These are phyloP conservation scores for Thamnophis elegans DNA, from an alignment of 2,797 vertebrate genomes.

Conservation along the genomic window DNA sequence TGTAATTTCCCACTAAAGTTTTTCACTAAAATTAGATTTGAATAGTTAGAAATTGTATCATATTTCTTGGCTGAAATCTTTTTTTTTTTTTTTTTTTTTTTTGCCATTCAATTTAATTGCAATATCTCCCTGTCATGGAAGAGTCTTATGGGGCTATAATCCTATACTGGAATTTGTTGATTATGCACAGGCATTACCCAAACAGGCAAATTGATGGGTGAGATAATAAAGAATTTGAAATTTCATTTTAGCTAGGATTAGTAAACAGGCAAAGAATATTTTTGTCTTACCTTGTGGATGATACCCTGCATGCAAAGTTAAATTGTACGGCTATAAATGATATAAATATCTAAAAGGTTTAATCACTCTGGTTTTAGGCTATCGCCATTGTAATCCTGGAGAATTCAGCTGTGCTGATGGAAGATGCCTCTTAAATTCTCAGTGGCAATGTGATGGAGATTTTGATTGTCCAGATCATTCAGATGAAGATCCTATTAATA, in stretches of 20 bases:
- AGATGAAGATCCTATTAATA: conserved; percentile 93
- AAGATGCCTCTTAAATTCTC: conserved; percentile 88
- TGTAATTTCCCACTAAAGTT: background rate
- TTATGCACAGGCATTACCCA: background rate
- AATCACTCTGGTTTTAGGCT: conserved; percentile 74
- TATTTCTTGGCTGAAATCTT: background rate
- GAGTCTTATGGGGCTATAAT: background rate
- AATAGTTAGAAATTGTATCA: background rate
- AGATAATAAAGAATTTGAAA: background rate
- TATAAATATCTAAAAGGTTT: background rate
- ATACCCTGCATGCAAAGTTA: background rate
- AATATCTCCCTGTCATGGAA: background rate
- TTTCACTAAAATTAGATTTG: background rate
- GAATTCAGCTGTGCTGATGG: conserved; percentile 94
- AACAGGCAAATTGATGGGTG: background rate
- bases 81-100: background rate
- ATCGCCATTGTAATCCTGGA: conserved; percentile 83
- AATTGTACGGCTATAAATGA: background rate
- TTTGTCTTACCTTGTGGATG: background rate
- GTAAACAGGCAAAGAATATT: background rate
- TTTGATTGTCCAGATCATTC: conserved; percentile 94
- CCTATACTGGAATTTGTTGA: background rate
- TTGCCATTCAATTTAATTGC: background rate
- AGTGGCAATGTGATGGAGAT: conserved; percentile 96
- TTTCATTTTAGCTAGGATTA: background rate